Percentiles rank a stretch among this genome's conserved stretches.
Conservation (phyloP, 2,797 vertebrate species). For the Synaphobranchus kaupii region DNA sequence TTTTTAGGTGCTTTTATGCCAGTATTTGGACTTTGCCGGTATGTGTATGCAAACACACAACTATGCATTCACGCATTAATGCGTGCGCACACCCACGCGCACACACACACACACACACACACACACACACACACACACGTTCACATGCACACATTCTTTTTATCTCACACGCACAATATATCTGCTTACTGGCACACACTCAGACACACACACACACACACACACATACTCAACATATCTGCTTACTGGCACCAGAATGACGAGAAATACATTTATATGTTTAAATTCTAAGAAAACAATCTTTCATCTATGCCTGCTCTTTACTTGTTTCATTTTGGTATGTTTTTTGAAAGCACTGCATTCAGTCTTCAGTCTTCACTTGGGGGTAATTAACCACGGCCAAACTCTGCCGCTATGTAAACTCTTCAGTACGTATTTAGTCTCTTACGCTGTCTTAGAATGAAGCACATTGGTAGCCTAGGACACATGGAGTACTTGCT, state of each 20-base stretch:
- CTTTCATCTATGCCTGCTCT: constrained; percentile 79
- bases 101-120: too few relatives aligned
- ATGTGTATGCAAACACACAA: too few relatives aligned
- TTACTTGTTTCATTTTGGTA: constrained; percentile 50
- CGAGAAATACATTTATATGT: constrained; percentile 48
- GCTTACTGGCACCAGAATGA: neutral
- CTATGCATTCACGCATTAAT: too few relatives aligned
- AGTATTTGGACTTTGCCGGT: neutral
- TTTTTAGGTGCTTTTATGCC: neutral
- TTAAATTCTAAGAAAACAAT: constrained; percentile 35
- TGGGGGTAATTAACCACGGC: constrained; percentile 56
- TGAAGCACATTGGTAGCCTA: constrained; percentile 55
- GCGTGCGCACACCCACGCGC: too few relatives aligned
- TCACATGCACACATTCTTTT: too few relatives aligned
- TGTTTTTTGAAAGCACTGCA: constrained; percentile 52
- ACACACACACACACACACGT: too few relatives aligned
- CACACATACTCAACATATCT: neutral
- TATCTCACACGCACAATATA: too few relatives aligned
- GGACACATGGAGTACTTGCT: constrained; percentile 24
- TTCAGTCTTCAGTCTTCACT: constrained; percentile 66
- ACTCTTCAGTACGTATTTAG: constrained; percentile 56
- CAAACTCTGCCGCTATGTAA: constrained; percentile 55
- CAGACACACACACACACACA: neutral
- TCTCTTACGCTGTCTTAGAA: constrained; percentile 56
- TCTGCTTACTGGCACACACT: too few relatives aligned